Conservation (phyloP, 2,888 invertebrate genomes). For the Cistogaster globosa region DNA sequence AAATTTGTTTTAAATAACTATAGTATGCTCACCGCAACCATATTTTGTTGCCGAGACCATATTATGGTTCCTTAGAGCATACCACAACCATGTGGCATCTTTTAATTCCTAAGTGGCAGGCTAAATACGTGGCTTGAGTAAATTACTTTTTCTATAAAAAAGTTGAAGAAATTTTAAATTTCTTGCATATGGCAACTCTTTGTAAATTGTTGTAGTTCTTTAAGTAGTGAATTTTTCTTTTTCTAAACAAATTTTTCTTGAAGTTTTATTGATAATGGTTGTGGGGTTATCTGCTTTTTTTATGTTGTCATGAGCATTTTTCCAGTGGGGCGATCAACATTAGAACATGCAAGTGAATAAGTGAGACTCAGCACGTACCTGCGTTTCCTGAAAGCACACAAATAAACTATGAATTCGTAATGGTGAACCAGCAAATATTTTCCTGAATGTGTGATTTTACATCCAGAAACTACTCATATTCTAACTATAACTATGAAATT, state of each 20-base stretch:
- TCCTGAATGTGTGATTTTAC: neutral
- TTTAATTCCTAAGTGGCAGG: too few species aligned
- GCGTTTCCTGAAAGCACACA: neutral
- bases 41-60: too few species aligned
- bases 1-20: too few species aligned
- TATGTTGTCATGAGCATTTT: slow-evolving; percentile 40
- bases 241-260: too few species aligned
- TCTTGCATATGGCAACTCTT: slow-evolving; percentile 13
- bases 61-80: too few species aligned
- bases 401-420: neutral
- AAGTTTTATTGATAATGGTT: slow-evolving; percentile 15
- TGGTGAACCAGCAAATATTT: slow-evolving; percentile 51
- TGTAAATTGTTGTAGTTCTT: neutral
- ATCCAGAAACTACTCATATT: slow-evolving; percentile 11
- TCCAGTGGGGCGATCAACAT: slow-evolving; percentile 48
- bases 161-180: neutral
- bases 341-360: slow-evolving; percentile 37
- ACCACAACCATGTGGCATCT: too few species aligned
- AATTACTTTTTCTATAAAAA: too few species aligned
- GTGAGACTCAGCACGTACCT: neutral
- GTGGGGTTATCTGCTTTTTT: slow-evolving; percentile 51
- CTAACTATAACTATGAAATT: slow-evolving; percentile 14
- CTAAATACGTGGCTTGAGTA: too few species aligned
- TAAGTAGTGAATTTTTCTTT: too few species aligned
- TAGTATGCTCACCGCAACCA: too few species aligned